Conservation (phyloP, 92 coral and sea anemone genomes). For the Palythoa grandis region DNA sequence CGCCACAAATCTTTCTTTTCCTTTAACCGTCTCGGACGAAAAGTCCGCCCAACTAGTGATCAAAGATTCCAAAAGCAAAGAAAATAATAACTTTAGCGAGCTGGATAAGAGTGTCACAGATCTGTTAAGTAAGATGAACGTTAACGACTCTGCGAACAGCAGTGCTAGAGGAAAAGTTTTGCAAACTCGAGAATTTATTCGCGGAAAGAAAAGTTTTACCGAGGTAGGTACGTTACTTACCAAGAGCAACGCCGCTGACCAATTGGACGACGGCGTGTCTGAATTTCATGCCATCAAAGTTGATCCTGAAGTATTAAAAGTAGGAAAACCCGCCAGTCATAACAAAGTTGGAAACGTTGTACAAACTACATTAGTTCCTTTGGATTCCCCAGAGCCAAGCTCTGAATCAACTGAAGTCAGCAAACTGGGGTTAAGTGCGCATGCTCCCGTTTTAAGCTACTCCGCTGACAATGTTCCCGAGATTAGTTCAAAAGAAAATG, state of each 20-base stretch:
- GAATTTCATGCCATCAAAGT: slow-evolving; percentile 64
- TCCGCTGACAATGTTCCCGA: slow-evolving; percentile 1
- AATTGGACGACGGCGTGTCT: slow-evolving; percentile 49
- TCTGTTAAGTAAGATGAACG: slow-evolving; percentile 44
- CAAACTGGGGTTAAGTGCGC: slow-evolving; percentile 20
- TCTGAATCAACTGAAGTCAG: neutral
- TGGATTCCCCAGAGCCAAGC: slow-evolving; percentile 36
- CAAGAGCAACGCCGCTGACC: slow-evolving; percentile 43
- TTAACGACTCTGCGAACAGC: neutral
- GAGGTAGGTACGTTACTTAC: neutral
- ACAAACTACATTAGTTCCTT: slow-evolving; percentile 24
- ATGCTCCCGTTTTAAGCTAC: slow-evolving; percentile 26
- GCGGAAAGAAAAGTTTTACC: slow-evolving; percentile 12
- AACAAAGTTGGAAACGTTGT: slow-evolving; percentile 26
- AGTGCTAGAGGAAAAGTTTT: slow-evolving; percentile 31
- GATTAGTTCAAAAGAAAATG: slow-evolving; percentile 15
- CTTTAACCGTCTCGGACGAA: slow-evolving; percentile 70
- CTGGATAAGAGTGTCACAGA: slow-evolving; percentile 52
- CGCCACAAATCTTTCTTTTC: slow-evolving; percentile 77
- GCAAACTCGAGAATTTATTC: slow-evolving; percentile 22
- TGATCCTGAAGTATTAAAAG: slow-evolving; percentile 11
- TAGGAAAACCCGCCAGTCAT: slow-evolving; percentile 6
- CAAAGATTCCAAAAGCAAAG: slow-evolving; percentile 41
- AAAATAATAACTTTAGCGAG: slow-evolving; percentile 27
- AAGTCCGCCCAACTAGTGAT: slow-evolving; percentile 50